Base-by-base conservation (phyloP, 2,888 invertebrate species). In the Agrotis segetum region DNA sequence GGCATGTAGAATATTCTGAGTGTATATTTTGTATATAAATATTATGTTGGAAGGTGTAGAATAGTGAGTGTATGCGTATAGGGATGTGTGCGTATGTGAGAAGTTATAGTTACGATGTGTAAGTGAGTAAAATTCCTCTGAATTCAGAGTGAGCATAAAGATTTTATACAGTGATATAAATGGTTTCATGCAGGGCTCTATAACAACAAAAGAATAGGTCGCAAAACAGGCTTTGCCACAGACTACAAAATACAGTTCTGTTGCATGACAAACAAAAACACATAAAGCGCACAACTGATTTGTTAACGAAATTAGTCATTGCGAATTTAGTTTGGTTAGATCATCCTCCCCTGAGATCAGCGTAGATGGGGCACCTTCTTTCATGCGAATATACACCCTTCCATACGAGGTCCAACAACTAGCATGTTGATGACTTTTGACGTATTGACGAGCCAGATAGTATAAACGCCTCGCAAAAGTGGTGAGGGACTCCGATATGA, bases 331-430 rank as follows among this genome's bases (percentile, higher is more conserved):
- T 17, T 29, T 55, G 29, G 9, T 55, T 7, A 29, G 11, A 9
- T 55, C 29, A 11, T 29, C 55, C 5, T 29, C 53, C 9, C 24
- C 24, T 17, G 53, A 53, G 21, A 53, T 53, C 21, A 53, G 53
- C 16, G 1, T 16, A 7, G 53, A 24, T 16, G 7, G 53, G 11
- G 9, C 19, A 14, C 59, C 59, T 4, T 59, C 44, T 7, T 59
- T 59, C 6, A 44, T 40, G 5, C 44, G 44, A 21, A 59, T 59
- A 16, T 7, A 59, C 16, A 59, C 44, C 44, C 19, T 59, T 21
- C 59, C 44, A 44, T 44, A 59, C 3, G 59, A 19, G 9, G 16
- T 44, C 59, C 59, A 59, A 16, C 59, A 59, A 21, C 19, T 59
- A 16, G 44, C 44, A 2, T 21, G 0, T 16, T 21, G 44, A 17